Conservation (phyloP, 2,797 vertebrate genomes). For the Crocodylus rhombifer region DNA sequence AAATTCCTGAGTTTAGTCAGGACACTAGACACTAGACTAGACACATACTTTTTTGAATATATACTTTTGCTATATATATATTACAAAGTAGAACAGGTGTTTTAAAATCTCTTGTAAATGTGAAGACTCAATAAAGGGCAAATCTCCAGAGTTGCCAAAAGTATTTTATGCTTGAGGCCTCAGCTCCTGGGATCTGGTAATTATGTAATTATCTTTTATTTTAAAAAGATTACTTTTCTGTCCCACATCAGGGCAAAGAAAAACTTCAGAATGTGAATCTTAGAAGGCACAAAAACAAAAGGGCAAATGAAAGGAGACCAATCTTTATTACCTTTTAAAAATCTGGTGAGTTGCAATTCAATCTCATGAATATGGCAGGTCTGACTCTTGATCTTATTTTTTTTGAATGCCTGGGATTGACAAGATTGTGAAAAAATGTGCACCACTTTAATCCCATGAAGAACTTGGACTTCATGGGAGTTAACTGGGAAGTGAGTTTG, state of each 20-base stretch:
- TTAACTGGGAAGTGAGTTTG: background rate
- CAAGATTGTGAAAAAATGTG: constrained; percentile 7
- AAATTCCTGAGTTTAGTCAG: background rate
- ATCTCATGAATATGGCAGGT: background rate
- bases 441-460: background rate
- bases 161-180: background rate
- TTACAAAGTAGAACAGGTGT: background rate
- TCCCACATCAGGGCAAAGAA: background rate
- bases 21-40: background rate
- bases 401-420: background rate
- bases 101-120: background rate
- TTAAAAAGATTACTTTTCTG: background rate
- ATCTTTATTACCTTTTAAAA: background rate
- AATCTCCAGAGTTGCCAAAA: background rate
- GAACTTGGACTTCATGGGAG: background rate
- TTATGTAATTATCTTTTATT: background rate
- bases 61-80: background rate
- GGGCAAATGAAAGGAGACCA: background rate
- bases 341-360: background rate
- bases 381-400: background rate
- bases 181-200: rapidly evolving
- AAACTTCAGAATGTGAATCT: background rate
- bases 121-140: background rate
- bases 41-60: background rate
- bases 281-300: background rate